phyloP scores from a whole-genome alignment of 2,113 vertebrate genomes.

The Spheniscus mendiculus region DNA sequence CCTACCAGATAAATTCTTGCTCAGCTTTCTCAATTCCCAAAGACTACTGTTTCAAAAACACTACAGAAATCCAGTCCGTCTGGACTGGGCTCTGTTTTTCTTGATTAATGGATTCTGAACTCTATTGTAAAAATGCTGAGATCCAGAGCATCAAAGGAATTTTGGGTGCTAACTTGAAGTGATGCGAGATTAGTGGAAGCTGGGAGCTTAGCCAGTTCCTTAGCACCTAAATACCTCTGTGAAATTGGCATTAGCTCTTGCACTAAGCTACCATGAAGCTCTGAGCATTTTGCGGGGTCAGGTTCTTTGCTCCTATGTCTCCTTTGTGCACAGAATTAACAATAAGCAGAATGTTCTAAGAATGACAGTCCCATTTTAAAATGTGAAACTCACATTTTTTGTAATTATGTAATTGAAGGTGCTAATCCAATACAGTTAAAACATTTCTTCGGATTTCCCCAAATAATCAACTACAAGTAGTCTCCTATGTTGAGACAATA shows the following conservation, averaged over 20 bases:
- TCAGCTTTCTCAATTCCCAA: conserved; percentile 28
- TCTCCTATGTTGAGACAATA: not conserved
- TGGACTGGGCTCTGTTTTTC: not conserved
- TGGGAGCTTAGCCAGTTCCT: not conserved
- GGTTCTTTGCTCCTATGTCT: not conserved
- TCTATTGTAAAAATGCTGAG: not conserved
- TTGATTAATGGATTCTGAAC: not conserved
- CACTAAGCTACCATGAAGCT: not conserved
- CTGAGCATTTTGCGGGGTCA: not conserved
- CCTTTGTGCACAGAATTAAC: not conserved
- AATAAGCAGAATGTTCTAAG: not conserved
- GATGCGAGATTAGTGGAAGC: not conserved
- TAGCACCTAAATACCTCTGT: not conserved
- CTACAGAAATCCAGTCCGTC: conserved; percentile 23
- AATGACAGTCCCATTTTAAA: not conserved
- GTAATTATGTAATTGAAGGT: not conserved
- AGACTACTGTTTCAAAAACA: conserved; percentile 35
- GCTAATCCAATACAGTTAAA: not conserved
- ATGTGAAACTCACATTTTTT: not conserved
- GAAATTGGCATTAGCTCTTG: not conserved
- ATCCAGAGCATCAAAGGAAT: not conserved
- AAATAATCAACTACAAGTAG: not conserved
- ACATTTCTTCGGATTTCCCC: not conserved
- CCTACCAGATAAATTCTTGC: not conserved
- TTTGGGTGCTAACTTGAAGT: not conserved